Base-by-base conservation (phyloP, 2,888 invertebrate species). In the Melipona beecheii region DNA sequence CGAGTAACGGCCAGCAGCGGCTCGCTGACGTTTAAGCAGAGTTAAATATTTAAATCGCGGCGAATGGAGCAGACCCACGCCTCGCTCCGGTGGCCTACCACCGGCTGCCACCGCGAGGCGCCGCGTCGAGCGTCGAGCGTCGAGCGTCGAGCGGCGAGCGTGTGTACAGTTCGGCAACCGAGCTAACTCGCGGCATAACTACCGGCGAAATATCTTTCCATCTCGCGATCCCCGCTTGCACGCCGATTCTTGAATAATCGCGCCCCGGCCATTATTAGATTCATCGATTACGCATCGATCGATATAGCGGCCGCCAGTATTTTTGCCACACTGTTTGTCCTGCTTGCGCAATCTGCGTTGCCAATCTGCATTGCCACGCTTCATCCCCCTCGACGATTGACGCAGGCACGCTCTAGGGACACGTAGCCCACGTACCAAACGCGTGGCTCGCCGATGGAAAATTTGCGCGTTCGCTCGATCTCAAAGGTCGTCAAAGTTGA, bases 1-100 rank as follows among this genome's bases (percentile, higher is more conserved):
- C 79, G 83, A 87, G 81, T 89, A 89, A 89, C 85, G 83, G 83
- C 79, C 76, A 54, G 74, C 73, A 74, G 52, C 66, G 74, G 65
- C 68, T 49, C 36, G 77, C 78, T 56, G 68, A 72, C 83, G 86
- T 84, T 89, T 78, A 81, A 85, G 50, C 86, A 27, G 71, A 84
- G 78, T 89, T 86, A 90, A 88, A 86, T 90, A 85, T 90, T 89
- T 85, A 88, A 90, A 90, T 85, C 81, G 72, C 60, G 76, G 66
- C 62, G 75, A 74, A 87, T 82, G 84, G 80, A 64, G 73, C 75
- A 70, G 81, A 83, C 90, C 90, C 83, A 90, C 89, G 85, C 43
- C 81, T 17, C 27, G 80, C 43, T 43, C 9, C 9, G 1, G 31
- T 31, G 4, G 31, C 31, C 31, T 31, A 4, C 31, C 31, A 31